A percentile compares a stretch with the other conserved stretches of the same genome.
Evolutionary conservation across 2,797 vertebrate genomes (phyloP).

Genomic region (Streptopelia turtur): DNA sequence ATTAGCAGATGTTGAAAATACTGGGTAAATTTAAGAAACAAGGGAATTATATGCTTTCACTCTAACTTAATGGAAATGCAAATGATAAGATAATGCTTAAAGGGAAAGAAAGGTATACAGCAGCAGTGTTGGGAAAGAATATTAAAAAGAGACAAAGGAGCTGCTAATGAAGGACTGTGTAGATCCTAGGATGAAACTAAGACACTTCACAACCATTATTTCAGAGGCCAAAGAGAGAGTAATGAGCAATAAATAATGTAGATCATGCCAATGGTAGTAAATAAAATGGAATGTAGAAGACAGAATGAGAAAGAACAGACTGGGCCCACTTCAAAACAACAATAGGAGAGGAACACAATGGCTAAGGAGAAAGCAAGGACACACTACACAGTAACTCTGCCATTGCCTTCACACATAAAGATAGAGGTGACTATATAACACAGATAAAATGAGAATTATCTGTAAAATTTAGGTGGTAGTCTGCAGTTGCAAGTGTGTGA

Average conservation of each 20-base stretch:
- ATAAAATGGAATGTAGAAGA: slow-evolving; percentile 1
- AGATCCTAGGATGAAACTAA: slow-evolving; percentile 22
- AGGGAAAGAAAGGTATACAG: slow-evolving; percentile 13
- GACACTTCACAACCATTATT: slow-evolving; percentile 13
- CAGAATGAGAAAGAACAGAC: slow-evolving; percentile 4
- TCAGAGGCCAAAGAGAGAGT: slow-evolving; percentile 6
- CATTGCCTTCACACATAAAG: neutral
- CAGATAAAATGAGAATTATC: neutral
- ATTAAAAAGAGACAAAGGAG: slow-evolving; percentile 39
- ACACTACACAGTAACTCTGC: neutral
- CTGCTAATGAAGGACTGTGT: slow-evolving; percentile 14
- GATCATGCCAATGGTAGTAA: slow-evolving; percentile 17
- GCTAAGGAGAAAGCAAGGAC: slow-evolving; percentile 29
- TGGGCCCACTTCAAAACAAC: slow-evolving; percentile 19
- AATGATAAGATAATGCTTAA: slow-evolving; percentile 30
- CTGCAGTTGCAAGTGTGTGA: neutral
- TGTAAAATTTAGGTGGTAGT: neutral
- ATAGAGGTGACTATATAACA: neutral
- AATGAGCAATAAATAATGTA: slow-evolving; percentile 47
- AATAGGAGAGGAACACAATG: slow-evolving; percentile 19
- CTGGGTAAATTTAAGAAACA: slow-evolving; percentile 39
- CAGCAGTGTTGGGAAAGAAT: neutral
- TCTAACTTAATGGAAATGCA: slow-evolving; percentile 40
- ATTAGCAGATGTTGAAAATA: slow-evolving; percentile 45
- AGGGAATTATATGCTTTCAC: slow-evolving; percentile 30